Evolutionary conservation across 2,113 vertebrate genomes (phyloP).

Genomic region (Malurus melanocephalus): DNA sequence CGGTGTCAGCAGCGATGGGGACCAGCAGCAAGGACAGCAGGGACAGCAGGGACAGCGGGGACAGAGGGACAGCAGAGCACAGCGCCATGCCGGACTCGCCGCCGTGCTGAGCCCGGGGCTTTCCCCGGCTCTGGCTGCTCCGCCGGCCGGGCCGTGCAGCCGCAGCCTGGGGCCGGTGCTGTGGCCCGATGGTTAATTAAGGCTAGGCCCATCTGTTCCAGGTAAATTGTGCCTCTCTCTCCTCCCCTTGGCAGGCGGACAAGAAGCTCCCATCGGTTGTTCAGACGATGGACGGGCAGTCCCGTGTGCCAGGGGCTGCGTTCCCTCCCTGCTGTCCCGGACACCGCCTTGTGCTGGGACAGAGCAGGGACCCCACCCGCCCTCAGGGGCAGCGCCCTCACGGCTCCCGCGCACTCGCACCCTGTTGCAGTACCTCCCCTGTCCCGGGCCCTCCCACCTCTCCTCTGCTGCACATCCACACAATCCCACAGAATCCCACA

Average conservation of each 20-base stretch:
- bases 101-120: not conserved
- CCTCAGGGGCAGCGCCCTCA: no score
- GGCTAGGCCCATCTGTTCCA: conserved; percentile 52
- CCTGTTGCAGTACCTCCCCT: not conserved
- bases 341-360: not conserved
- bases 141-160: not conserved
- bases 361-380: not conserved
- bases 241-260: not conserved
- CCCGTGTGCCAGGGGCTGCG: not conserved
- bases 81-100: not conserved
- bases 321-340: not conserved
- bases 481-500: no score
- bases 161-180: not conserved
- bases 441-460: not conserved
- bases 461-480: not conserved
- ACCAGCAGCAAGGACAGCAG: not conserved
- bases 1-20: not conserved
- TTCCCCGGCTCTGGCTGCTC: not conserved
- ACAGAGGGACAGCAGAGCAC: not conserved
- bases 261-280: not conserved
- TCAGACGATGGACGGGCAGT: not conserved
- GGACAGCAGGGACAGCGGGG: no score
- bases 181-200: conserved; percentile 45
- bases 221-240: conserved; percentile 18
- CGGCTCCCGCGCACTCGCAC: not conserved